Percentiles rank a stretch among this genome's conserved stretches.
Evolutionary conservation across 2,113 vertebrate genomes (phyloP).

Genomic region (Dipodomys ordii): DNA sequence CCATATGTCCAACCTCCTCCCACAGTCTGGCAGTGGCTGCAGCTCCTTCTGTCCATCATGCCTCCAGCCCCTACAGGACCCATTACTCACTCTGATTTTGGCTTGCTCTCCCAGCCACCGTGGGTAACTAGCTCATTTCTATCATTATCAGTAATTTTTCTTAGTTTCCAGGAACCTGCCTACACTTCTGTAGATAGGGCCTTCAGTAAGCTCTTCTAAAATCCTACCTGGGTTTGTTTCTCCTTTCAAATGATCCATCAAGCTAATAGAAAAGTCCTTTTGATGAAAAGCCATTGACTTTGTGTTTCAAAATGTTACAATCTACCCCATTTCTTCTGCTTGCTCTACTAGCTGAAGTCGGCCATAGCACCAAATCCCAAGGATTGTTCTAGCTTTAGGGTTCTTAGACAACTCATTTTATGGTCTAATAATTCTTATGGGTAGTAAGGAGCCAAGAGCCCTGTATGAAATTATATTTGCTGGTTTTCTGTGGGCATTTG

Average conservation of each 20-base stretch:
- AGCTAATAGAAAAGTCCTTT: background rate
- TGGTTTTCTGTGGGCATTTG: background rate
- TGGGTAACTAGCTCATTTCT: background rate
- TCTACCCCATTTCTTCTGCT: background rate
- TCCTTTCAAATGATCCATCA: background rate
- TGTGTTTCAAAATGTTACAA: background rate
- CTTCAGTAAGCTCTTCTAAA: background rate
- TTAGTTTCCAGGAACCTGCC: conserved; percentile 24
- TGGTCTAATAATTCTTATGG: background rate
- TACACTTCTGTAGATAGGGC: background rate
- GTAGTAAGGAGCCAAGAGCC: background rate
- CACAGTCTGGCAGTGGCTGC: background rate
- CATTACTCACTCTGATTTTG: background rate
- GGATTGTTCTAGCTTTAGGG: background rate
- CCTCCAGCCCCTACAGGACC: background rate
- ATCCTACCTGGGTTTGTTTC: no score
- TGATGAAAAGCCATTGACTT: background rate
- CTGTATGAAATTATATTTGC: background rate
- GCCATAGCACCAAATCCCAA: background rate
- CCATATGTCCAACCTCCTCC: background rate
- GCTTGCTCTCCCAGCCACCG: background rate
- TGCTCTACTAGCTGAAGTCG: background rate
- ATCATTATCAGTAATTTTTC: background rate
- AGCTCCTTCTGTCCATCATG: fast-evolving
- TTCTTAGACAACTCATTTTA: background rate